Conservation (phyloP, 2,888 invertebrate genomes). For the Xestia rhomboidea region DNA sequence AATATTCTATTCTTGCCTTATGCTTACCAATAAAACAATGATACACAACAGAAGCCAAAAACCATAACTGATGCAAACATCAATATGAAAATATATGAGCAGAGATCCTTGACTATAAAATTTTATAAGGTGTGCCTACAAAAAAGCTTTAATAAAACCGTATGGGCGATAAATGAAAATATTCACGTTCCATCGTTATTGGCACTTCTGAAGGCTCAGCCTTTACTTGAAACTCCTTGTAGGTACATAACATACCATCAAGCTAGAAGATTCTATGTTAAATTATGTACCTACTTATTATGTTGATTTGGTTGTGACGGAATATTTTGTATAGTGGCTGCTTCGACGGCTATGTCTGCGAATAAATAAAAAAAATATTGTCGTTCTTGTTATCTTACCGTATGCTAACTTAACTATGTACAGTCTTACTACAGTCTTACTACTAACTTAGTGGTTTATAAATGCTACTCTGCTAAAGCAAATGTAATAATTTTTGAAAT, state of each 20-base stretch:
- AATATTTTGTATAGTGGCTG: neutral
- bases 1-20: neutral
- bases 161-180: conserved; percentile 49
- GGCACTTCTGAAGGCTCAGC: conserved; percentile 21
- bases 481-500: no score
- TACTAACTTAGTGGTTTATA: no score
- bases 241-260: neutral
- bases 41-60: conserved; percentile 24
- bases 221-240: conserved; percentile 10
- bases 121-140: conserved; percentile 59
- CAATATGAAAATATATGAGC: conserved; percentile 48
- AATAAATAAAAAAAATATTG: neutral
- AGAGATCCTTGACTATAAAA: conserved; percentile 49
- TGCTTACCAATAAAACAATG: neutral
- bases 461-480: no score
- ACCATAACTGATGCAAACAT: conserved; percentile 44
- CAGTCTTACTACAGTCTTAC: no score
- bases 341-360: no score
- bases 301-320: conserved; percentile 8
- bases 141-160: conserved; percentile 54
- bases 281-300: conserved; percentile 8
- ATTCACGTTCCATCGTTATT: conserved; percentile 47
- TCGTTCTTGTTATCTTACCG: neutral
- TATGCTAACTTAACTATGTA: neutral
- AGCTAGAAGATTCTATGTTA: neutral